Percentiles rank a stretch among this genome's conserved stretches.
These are phyloP conservation scores for Ceyx melanurus DNA, from an alignment of 2,113 vertebrate genomes.

Conservation along the genomic window DNA sequence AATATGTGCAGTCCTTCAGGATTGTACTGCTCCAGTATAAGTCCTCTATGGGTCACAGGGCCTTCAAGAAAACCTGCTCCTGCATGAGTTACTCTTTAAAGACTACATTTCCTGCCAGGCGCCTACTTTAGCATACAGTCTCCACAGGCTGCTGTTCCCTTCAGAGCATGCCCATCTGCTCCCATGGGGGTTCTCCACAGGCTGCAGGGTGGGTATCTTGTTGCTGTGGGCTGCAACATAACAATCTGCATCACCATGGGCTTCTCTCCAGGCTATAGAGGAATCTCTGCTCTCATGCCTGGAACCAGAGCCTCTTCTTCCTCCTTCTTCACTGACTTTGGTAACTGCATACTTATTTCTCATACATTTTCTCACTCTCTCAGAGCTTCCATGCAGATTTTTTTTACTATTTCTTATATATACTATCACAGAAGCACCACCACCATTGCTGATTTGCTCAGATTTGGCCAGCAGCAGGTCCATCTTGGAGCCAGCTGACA, in stretches of 20 bases:
- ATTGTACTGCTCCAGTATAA: fast-evolving
- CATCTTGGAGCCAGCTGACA: neutral
- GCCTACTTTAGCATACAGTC: neutral
- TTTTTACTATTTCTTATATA: neutral
- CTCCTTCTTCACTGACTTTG: neutral
- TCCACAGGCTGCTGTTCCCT: neutral
- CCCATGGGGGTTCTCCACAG: neutral
- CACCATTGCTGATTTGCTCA: neutral
- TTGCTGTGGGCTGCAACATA: neutral
- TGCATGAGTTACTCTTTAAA: fast-evolving
- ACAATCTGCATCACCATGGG: neutral
- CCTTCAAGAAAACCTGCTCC: neutral
- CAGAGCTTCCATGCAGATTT: neutral
- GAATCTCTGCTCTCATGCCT: neutral
- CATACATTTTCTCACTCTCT: neutral
- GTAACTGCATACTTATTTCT: neutral
- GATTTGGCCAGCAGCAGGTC: neutral
- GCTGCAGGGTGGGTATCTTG: neutral
- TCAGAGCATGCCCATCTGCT: neutral
- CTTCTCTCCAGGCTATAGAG: neutral
- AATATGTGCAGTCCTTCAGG: neutral
- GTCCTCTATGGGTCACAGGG: neutral
- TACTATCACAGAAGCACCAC: neutral
- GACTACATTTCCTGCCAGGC: neutral
- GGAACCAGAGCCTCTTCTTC: neutral